These are phyloP conservation scores for Colaptes auratus DNA, from an alignment of 2,113 vertebrate species.

Conservation along the genomic window DNA sequence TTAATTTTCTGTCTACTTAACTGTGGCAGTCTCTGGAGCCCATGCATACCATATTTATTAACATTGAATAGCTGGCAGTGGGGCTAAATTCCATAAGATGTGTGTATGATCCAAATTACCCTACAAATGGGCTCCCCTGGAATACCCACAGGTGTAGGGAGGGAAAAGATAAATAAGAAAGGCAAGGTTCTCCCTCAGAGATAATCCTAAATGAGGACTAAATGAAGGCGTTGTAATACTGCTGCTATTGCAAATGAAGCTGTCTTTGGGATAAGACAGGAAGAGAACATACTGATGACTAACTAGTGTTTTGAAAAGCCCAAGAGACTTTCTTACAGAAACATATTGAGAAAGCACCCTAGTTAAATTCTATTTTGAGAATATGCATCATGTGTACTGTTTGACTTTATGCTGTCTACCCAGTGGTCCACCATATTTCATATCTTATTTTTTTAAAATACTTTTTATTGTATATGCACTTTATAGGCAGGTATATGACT, in stretches of 20 bases:
- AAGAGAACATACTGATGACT: not conserved
- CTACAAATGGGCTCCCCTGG: not conserved
- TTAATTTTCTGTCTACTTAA: not conserved
- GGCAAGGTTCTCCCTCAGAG: not conserved
- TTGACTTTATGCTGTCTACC: not conserved
- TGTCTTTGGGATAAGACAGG: not conserved
- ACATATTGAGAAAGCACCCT: not conserved
- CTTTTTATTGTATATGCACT: not conserved
- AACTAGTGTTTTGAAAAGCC: not conserved
- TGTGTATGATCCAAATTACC: not conserved
- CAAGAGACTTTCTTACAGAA: not conserved
- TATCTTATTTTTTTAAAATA: not conserved
- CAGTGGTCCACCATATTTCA: not conserved
- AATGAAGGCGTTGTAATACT: not conserved
- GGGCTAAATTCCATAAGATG: not conserved
- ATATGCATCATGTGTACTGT: not conserved
- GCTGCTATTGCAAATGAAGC: not conserved
- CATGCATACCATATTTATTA: not conserved
- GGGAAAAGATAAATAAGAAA: not conserved
- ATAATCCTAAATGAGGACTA: not conserved
- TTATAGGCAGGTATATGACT: not conserved
- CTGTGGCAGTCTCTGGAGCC: not conserved
- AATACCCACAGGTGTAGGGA: not conserved
- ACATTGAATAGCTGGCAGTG: not conserved
- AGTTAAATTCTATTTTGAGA: not conserved